Percentiles rank a stretch among this genome's conserved stretches.
Conservation (phyloP, 1,140 invertebrate species). For the Archegozetes longisetosus region DNA sequence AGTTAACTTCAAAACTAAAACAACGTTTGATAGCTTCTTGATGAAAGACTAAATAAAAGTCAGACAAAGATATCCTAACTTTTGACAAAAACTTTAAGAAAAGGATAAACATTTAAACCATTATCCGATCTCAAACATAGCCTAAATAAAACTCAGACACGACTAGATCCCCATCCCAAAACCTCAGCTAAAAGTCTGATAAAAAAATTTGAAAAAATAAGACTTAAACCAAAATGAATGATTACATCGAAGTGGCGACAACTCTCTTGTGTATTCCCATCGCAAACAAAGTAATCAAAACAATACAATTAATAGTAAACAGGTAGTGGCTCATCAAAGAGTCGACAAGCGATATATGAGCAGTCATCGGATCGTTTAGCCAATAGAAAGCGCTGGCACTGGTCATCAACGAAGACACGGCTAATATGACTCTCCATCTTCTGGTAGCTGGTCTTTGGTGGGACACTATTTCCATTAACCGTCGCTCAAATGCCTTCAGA, state of each 20-base stretch:
- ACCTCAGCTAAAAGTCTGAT: no score
- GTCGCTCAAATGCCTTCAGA: conserved; percentile 87
- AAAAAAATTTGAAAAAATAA: no score
- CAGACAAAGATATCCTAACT: no score
- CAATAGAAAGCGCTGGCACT: conserved; percentile 84
- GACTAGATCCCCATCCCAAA: no score
- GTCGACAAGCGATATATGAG: conserved; percentile 58
- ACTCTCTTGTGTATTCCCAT: conserved; percentile 86
- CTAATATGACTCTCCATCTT: conserved; percentile 78
- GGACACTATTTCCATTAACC: conserved; percentile 88
- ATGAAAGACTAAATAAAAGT: no score
- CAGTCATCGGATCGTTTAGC: conserved; percentile 26
- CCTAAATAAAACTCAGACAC: no score
- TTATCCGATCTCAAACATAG: no score
- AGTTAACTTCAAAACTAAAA: no score
- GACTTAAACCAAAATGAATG: no score
- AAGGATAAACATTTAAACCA: no score
- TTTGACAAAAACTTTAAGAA: no score
- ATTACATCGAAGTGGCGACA: conserved; percentile 72
- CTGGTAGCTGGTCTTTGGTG: conserved; percentile 76
- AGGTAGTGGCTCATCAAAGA: conserved; percentile 89
- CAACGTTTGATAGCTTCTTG: no score
- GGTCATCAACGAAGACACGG: conserved; percentile 67
- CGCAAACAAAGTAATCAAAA: conserved; percentile 59
- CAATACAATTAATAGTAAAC: conserved; percentile 75